phyloP scores from a whole-genome alignment of 2,888 invertebrate species.

The Apamea anceps region DNA sequence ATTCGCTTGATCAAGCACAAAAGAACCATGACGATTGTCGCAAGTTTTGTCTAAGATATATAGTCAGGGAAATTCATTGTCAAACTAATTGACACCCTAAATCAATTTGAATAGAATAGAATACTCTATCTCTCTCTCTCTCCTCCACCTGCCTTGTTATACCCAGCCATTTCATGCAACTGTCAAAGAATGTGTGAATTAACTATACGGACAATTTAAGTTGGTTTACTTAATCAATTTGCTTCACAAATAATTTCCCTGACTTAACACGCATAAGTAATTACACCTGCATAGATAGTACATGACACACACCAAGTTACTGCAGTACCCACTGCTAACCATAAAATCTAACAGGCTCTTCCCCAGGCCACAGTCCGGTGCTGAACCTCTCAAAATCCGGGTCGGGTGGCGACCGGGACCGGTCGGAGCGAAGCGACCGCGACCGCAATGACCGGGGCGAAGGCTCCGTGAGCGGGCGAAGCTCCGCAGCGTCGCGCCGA shows the following conservation, averaged over 20 bases:
- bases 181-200: background rate
- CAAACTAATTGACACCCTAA: background rate
- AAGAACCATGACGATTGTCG: background rate
- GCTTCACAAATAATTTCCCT: background rate
- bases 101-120: background rate
- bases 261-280: background rate
- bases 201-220: background rate
- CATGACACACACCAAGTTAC: background rate
- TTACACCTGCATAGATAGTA: background rate
- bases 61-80: background rate
- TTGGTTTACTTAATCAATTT: background rate
- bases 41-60: background rate
- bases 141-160: background rate
- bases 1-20: background rate
- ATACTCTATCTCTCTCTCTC: too few relatives aligned
- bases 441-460: constrained; percentile 90
- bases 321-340: constrained; percentile 30
- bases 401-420: constrained; percentile 93
- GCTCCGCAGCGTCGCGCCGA: constrained; percentile 91
- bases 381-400: constrained; percentile 97
- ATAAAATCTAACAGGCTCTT: constrained; percentile 91
- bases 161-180: background rate
- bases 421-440: constrained; percentile 90
- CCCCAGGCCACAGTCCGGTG: constrained; percentile 97
- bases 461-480: constrained; percentile 88